These are phyloP conservation scores for Perca fluviatilis DNA, from an alignment of 2,113 vertebrate species.

Conservation along the genomic window DNA sequence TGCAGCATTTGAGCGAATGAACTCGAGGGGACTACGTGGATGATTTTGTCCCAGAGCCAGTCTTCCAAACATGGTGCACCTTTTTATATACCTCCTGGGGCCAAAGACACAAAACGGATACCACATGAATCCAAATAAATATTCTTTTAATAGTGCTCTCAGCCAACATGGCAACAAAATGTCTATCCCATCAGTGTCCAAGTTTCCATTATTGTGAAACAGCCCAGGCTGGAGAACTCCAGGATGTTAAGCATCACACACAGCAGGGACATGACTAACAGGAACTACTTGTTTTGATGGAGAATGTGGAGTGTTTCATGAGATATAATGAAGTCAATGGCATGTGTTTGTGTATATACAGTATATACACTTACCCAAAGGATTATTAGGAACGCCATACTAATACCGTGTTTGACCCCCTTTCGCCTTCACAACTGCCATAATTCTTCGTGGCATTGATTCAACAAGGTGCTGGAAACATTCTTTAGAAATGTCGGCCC, in stretches of 20 bases:
- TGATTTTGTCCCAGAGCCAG: neutral
- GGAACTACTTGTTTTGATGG: neutral
- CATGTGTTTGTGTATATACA: neutral
- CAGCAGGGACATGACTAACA: neutral
- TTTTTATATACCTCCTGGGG: slow-evolving; percentile 7
- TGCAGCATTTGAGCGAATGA: slow-evolving; percentile 1
- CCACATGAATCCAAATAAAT: slow-evolving; percentile 43
- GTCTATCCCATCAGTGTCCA: slow-evolving; percentile 24
- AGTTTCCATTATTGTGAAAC: slow-evolving; percentile 54
- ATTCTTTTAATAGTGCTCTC: slow-evolving; percentile 33
- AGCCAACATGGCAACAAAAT: slow-evolving; percentile 17
- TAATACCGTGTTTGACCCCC: too few relatives aligned
- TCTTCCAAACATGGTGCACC: slow-evolving; percentile 7
- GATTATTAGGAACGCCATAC: too few relatives aligned
- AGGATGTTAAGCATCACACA: neutral
- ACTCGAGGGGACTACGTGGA: neutral
- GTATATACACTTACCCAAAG: too few relatives aligned
- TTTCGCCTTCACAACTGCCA: too few relatives aligned
- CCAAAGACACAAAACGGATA: slow-evolving; percentile 41
- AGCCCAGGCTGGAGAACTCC: slow-evolving; percentile 17
- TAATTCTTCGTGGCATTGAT: too few relatives aligned
- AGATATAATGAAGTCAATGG: slow-evolving; percentile 6
- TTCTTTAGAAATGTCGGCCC: too few relatives aligned
- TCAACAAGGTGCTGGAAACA: too few relatives aligned
- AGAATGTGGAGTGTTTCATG: neutral